Evolutionary conservation across 2,113 vertebrate species (phyloP).

Genomic region (Chamaetylas fuelleborni): DNA sequence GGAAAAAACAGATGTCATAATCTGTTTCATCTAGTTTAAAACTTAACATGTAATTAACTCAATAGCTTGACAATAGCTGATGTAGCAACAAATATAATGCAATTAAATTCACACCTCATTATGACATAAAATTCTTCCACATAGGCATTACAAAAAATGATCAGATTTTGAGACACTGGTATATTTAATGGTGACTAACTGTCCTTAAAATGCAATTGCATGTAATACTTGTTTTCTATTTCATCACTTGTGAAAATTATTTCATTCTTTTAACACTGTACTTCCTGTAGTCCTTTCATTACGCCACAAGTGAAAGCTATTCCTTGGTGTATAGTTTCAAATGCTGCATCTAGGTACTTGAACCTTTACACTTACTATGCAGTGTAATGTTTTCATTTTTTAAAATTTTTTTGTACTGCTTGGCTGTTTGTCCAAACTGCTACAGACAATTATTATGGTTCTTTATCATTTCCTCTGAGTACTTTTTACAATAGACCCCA

Average conservation of each 20-base stretch:
- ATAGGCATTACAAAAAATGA: background rate
- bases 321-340: background rate
- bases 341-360: background rate
- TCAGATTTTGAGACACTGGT: constrained; percentile 9
- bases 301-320: background rate
- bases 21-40: constrained; percentile 52
- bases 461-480: background rate
- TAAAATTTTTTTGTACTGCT: background rate
- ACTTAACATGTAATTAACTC: constrained; percentile 58
- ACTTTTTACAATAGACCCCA: background rate
- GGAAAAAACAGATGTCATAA: constrained; percentile 61
- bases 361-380: background rate
- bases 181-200: background rate
- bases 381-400: background rate
- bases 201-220: background rate
- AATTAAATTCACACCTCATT: constrained; percentile 45
- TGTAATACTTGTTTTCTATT: background rate
- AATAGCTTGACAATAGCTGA: constrained; percentile 55
- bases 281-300: background rate
- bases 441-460: background rate
- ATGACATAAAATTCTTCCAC: constrained; percentile 19
- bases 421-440: background rate
- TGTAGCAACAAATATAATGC: constrained; percentile 49
- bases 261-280: background rate
- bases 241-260: background rate